A percentile compares a stretch with the other conserved stretches of the same genome.
Evolutionary conservation across 2,797 vertebrate genomes (phyloP).

Genomic region (Crypturellus tataupa): DNA sequence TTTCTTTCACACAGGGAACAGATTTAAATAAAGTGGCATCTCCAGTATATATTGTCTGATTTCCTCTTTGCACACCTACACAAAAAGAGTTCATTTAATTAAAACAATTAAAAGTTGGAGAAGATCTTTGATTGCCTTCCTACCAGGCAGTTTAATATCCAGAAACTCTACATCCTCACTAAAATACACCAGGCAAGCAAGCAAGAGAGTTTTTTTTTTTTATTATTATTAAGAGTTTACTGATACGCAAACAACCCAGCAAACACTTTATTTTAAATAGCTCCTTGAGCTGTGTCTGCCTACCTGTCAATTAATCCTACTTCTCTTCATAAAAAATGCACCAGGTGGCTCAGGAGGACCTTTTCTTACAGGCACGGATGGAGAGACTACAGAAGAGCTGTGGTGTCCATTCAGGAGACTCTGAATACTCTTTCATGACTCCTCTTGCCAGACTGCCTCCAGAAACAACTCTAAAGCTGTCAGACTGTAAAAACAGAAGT

Average conservation of each 20-base stretch:
- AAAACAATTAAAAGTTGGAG: not conserved
- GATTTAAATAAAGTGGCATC: not conserved
- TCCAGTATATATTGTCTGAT: not conserved
- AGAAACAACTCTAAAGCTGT: not conserved
- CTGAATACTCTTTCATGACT: not conserved
- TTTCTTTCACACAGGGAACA: not conserved
- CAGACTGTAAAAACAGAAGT: not conserved
- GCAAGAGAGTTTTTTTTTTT: not conserved
- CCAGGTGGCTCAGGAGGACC: not conserved
- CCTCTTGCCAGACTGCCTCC: not conserved
- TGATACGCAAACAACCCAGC: not conserved
- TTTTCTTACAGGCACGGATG: not conserved
- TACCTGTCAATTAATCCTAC: not conserved
- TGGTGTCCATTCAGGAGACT: not conserved
- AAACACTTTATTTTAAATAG: not conserved
- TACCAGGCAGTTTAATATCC: not conserved
- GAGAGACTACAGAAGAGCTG: not conserved
- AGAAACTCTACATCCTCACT: not conserved
- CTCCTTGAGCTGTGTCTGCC: not conserved
- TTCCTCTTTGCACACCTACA: not conserved
- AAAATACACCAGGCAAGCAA: not conserved
- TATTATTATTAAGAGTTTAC: not conserved
- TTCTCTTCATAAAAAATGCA: not conserved
- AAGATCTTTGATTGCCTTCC: not conserved
- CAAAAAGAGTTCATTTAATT: not conserved